Evolutionary conservation across 2,113 vertebrate species (phyloP), one percentile per base, ranked within the genome.

Genomic region (Lophotis ruficrista): DNA sequence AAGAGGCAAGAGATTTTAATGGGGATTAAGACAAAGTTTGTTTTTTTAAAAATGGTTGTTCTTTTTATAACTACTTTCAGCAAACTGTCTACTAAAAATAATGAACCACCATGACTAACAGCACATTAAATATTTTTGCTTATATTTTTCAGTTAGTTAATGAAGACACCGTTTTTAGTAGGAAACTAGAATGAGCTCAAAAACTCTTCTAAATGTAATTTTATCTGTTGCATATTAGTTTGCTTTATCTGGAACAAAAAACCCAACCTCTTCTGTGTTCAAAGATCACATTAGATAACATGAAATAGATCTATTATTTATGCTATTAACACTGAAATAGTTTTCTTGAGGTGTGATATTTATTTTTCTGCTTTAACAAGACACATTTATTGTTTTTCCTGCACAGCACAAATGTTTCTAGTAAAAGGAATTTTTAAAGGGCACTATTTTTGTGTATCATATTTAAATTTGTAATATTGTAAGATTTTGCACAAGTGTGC

Each of bases 321-420:
- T 90, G 72, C 79, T 61, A 15, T 87, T 58, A 75, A 90, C 89
- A 93, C 85, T 89, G 92, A 96, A 89, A 54, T 95, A 93, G 91
- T 91, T 93, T 96, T 89, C 96, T 97, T 96, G 97, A 98, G 97
- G 97, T 98, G 98, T 98, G 98, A 98, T 98, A 98, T 98, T 98
- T 98, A 98, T 97, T 98, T 98, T 98, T 97, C 75, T 96, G 95
- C 96, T 96, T 87, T 91, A 81, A 93, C 25, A 88, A 94, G 89
- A 94, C 96, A 97, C 90, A 8, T 48, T 91, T 97, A 97, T 94
- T 86, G 91, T 75, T 96, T 96, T 76, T 97, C 94, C 56, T 95
- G 96, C 96, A 96, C 96, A 98, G 94, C 98, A 98, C 98, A 98
- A 96, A 97, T 86, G 80, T 97, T 93, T 96, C 95, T 95, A 97